These are phyloP conservation scores for Desmophyllum pertusum DNA, from an alignment of 92 coral and sea anemone species.

Conservation along the genomic window DNA sequence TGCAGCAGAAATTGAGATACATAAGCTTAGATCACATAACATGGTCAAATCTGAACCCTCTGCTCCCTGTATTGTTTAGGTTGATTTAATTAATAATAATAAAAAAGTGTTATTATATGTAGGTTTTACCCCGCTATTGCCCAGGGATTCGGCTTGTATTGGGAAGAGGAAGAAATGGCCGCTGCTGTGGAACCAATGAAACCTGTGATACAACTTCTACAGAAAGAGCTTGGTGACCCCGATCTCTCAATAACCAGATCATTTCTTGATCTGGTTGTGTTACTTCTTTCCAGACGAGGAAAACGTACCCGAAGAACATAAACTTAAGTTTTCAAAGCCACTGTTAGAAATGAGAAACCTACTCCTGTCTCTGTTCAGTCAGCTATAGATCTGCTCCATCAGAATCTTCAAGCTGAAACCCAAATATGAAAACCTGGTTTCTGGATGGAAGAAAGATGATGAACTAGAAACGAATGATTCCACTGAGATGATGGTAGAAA, in stretches of 20 bases:
- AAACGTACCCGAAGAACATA: background rate
- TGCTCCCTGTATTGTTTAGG: too few relatives aligned
- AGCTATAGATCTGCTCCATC: too few relatives aligned
- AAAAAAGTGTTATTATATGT: too few relatives aligned
- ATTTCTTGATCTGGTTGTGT: background rate
- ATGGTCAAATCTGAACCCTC: too few relatives aligned
- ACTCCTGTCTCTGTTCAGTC: too few relatives aligned
- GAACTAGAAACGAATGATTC: background rate
- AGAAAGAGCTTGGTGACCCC: background rate
- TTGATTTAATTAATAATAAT: too few relatives aligned
- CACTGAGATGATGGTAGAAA: background rate
- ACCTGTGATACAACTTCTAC: too few relatives aligned
- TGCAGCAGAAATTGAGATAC: too few relatives aligned
- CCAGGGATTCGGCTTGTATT: background rate
- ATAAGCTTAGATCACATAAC: too few relatives aligned
- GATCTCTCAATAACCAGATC: background rate
- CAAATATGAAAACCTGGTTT: background rate
- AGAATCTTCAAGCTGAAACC: background rate
- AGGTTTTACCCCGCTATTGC: background rate
- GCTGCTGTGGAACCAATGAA: too few relatives aligned
- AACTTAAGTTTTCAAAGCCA: background rate
- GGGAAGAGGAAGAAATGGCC: background rate
- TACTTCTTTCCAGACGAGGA: background rate
- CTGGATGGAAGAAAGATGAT: slow-evolving; percentile 6
- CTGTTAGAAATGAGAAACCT: too few relatives aligned